Percentiles rank a stretch among this genome's conserved stretches.
Evolutionary conservation across 2,113 vertebrate genomes (phyloP).

Genomic region (Oncorhynchus nerka): DNA sequence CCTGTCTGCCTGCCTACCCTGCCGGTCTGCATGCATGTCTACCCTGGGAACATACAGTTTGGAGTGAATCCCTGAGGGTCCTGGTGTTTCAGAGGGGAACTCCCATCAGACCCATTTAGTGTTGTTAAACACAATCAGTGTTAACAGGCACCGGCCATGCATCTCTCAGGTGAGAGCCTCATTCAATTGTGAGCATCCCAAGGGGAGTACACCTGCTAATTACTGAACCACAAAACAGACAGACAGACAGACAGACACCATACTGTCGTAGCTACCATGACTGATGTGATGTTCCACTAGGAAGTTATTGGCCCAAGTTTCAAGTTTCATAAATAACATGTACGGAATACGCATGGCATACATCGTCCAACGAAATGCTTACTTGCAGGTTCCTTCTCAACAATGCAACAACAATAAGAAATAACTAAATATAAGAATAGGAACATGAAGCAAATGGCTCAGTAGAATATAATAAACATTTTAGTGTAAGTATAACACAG

Average conservation of each 20-base stretch:
- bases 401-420: neutral
- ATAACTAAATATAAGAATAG: neutral
- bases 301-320: neutral
- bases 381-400: too few relatives aligned
- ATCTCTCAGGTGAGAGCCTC: conserved; percentile 56
- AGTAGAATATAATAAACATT: too few relatives aligned
- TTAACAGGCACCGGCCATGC: conserved; percentile 39
- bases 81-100: conserved; percentile 36
- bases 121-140: conserved; percentile 68
- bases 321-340: neutral
- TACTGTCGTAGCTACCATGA: too few relatives aligned
- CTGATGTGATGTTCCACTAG: neutral
- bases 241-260: neutral
- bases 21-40: neutral
- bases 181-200: conserved; percentile 65
- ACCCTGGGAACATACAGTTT: neutral
- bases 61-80: conserved; percentile 31
- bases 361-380: too few relatives aligned
- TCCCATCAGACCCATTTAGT: conserved; percentile 59
- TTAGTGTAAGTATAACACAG: too few relatives aligned
- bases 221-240: neutral
- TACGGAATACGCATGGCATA: too few relatives aligned
- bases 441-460: neutral
- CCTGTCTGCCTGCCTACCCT: too few relatives aligned
- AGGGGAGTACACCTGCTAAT: conserved; percentile 48